Percentiles rank a stretch among this genome's conserved stretches.
phyloP scores from a whole-genome alignment of 2,113 vertebrate species.

The Nothobranchius kuhntae region DNA sequence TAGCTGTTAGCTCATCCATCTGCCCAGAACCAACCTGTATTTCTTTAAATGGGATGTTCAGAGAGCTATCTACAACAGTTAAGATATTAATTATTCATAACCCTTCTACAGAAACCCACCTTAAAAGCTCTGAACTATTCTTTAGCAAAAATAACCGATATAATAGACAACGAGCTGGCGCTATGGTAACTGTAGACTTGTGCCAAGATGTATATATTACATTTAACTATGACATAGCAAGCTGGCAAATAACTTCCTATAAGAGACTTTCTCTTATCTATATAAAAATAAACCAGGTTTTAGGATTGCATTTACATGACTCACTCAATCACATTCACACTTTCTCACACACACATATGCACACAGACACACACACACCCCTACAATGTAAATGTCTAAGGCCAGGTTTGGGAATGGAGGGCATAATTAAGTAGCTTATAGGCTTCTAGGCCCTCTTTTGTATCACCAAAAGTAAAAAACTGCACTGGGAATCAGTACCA shows the following conservation, averaged over 20 bases:
- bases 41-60: background rate
- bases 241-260: conserved; percentile 62
- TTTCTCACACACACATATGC: conserved; percentile 36
- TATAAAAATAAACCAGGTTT: conserved; percentile 80
- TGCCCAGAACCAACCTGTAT: background rate
- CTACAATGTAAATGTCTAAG: conserved; percentile 78
- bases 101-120: background rate
- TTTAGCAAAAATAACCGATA: background rate
- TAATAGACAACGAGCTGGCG: conserved; percentile 27
- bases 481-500: conserved; percentile 46
- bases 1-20: background rate
- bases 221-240: conserved; percentile 57
- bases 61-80: background rate
- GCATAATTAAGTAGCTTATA: conserved; percentile 73
- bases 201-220: conserved; percentile 46
- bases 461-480: conserved; percentile 67
- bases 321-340: conserved; percentile 47
- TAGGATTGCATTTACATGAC: conserved; percentile 57
- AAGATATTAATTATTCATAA: background rate
- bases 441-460: conserved; percentile 70
- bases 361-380: conserved; percentile 48
- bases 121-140: background rate
- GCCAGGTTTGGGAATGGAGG: conserved; percentile 77
- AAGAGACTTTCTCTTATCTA: conserved; percentile 64
- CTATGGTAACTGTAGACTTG: conserved; percentile 36